Percentiles rank a stretch among this genome's conserved stretches.
phyloP scores from a whole-genome alignment of 1,140 invertebrate species.

The Amyelois transitella region DNA sequence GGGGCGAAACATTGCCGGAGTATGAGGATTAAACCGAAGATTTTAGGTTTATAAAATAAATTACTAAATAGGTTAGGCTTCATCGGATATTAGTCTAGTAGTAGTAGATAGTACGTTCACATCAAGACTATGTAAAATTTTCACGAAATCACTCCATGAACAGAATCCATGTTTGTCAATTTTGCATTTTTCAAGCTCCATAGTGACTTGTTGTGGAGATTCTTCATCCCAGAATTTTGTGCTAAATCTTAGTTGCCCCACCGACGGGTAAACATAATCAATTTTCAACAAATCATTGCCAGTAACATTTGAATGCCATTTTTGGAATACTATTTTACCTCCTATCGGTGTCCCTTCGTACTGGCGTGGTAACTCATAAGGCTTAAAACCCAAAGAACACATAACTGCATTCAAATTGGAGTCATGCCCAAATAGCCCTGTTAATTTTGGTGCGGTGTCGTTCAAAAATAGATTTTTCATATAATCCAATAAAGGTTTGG shows the following conservation, averaged over 20 bases:
- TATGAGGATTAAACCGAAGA: too few relatives aligned
- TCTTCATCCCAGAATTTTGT: slow-evolving; percentile 22
- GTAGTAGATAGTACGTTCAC: background rate
- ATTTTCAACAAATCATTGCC: slow-evolving; percentile 41
- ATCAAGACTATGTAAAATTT: slow-evolving; percentile 15
- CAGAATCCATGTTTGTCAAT: slow-evolving; percentile 41
- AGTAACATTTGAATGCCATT: slow-evolving; percentile 31
- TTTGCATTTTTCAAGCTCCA: slow-evolving; percentile 41
- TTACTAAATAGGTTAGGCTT: too few relatives aligned
- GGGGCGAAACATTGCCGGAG: too few relatives aligned
- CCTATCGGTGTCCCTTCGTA: slow-evolving; percentile 48
- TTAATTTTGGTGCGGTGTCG: slow-evolving; percentile 25
- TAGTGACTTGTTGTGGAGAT: slow-evolving; percentile 31
- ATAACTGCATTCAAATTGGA: slow-evolving; percentile 35
- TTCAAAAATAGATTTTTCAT: slow-evolving; percentile 34
- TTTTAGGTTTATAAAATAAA: too few relatives aligned
- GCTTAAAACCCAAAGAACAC: slow-evolving; percentile 27
- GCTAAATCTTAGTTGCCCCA: slow-evolving; percentile 37
- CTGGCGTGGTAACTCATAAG: slow-evolving; percentile 29
- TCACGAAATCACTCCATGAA: slow-evolving; percentile 45
- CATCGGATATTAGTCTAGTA: too few relatives aligned
- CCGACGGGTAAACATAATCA: slow-evolving; percentile 49
- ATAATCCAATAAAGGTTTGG: slow-evolving; percentile 35
- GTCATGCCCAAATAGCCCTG: slow-evolving; percentile 36
- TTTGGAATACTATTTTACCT: slow-evolving; percentile 61